Percentiles rank a stretch among this genome's conserved stretches.
Evolutionary conservation across 2,113 vertebrate species (phyloP).

Genomic region (Agapornis roseicollis): DNA sequence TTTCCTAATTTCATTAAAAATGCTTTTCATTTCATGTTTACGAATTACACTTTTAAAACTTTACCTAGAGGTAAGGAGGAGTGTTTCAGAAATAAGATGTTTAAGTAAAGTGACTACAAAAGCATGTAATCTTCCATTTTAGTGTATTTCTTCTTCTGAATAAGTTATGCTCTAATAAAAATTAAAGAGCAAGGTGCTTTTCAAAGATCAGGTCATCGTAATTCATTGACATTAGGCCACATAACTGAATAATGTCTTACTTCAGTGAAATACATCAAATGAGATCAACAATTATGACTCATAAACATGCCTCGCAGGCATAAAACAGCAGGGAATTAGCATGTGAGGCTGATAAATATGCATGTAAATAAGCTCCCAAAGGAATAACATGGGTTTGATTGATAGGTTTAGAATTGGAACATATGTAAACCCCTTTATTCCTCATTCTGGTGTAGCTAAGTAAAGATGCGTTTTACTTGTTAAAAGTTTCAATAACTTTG

Average conservation of each 20-base stretch:
- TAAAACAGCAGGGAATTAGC: slow-evolving; percentile 99
- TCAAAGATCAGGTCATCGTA: slow-evolving; percentile 91
- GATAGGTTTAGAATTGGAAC: slow-evolving; percentile 99
- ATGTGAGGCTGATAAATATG: slow-evolving; percentile 99
- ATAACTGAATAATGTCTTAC: slow-evolving; percentile 99
- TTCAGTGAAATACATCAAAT: slow-evolving; percentile 99
- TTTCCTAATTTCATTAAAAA: not conserved
- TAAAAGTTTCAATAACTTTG: slow-evolving; percentile 99
- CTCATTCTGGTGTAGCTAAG: slow-evolving; percentile 92
- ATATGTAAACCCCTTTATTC: slow-evolving; percentile 99
- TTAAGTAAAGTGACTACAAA: slow-evolving; percentile 53
- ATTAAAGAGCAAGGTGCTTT: slow-evolving; percentile 91
- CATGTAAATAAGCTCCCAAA: slow-evolving; percentile 99
- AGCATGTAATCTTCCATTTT: slow-evolving; percentile 57
- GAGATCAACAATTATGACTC: slow-evolving; percentile 99
- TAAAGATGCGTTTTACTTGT: slow-evolving; percentile 95
- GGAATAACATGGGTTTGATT: slow-evolving; percentile 99
- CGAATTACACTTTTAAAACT: slow-evolving; percentile 21
- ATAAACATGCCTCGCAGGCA: slow-evolving; percentile 99
- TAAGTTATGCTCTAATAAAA: slow-evolving; percentile 78
- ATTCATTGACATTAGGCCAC: slow-evolving; percentile 97
- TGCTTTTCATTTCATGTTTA: slow-evolving; percentile 21
- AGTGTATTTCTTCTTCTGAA: slow-evolving; percentile 51
- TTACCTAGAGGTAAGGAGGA: slow-evolving; percentile 35
- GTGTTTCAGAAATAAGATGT: slow-evolving; percentile 49